These are phyloP conservation scores for Pimephales promelas DNA, from an alignment of 2,113 vertebrate species.

Conservation along the genomic window DNA sequence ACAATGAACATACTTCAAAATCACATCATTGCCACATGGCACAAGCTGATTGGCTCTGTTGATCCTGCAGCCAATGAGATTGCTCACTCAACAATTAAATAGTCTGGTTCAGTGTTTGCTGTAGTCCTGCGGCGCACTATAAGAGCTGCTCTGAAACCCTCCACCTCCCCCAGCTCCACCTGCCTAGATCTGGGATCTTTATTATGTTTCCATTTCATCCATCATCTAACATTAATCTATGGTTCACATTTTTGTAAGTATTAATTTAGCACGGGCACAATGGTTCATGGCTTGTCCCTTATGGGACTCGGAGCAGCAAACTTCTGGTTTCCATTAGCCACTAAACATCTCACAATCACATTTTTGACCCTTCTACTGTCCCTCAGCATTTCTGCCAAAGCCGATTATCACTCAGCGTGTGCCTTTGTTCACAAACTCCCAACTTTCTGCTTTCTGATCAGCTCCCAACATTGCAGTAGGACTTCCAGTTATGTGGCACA, in stretches of 20 bases:
- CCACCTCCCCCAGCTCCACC: too few relatives aligned
- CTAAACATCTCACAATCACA: neutral
- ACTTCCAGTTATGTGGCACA: conserved; percentile 37
- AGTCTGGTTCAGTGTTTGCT: too few relatives aligned
- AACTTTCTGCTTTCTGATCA: conserved; percentile 21
- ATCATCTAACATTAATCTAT: neutral
- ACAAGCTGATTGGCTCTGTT: too few relatives aligned
- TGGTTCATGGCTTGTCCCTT: neutral
- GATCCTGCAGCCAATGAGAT: too few relatives aligned
- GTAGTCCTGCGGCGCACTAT: too few relatives aligned
- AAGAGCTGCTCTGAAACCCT: too few relatives aligned
- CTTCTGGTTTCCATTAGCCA: neutral
- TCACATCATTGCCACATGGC: too few relatives aligned
- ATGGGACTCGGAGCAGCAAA: neutral
- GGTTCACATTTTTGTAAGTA: neutral
- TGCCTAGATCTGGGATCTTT: neutral
- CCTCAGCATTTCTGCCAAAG: neutral
- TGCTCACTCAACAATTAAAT: too few relatives aligned
- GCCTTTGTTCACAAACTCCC: conserved; percentile 9
- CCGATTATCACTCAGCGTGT: conserved; percentile 25
- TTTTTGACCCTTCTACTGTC: neutral
- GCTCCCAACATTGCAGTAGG: conserved; percentile 32
- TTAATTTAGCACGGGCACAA: neutral
- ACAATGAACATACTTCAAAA: too few relatives aligned
- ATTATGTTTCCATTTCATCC: neutral